These are phyloP conservation scores for Dryomyza anilis DNA, from an alignment of 2,888 invertebrate genomes.

Conservation along the genomic window DNA sequence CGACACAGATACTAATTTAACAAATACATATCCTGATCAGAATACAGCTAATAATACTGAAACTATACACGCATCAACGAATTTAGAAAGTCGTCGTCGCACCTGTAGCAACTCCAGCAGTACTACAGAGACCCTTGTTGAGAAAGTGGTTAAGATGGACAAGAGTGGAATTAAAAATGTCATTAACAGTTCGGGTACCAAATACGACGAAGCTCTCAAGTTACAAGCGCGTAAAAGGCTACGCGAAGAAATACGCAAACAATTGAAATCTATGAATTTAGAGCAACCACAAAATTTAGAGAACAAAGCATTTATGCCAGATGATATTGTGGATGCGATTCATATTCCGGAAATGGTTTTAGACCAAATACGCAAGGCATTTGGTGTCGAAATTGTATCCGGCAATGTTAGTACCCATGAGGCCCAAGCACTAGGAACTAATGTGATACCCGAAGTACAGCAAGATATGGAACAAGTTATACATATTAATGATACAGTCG, in stretches of 20 bases:
- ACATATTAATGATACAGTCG: too few species aligned
- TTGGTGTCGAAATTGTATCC: too few species aligned
- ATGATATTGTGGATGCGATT: slow-evolving; percentile 54
- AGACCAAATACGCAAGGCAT: slow-evolving; percentile 53
- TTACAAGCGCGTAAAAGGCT: slow-evolving; percentile 51
- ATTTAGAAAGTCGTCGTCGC: slow-evolving; percentile 41
- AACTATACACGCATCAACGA: slow-evolving; percentile 29
- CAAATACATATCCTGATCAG: neutral
- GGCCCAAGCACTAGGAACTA: too few species aligned
- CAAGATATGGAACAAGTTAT: neutral
- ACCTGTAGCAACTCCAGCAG: slow-evolving; percentile 40
- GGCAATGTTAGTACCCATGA: too few species aligned
- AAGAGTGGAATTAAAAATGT: slow-evolving; percentile 55
- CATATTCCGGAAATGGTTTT: slow-evolving; percentile 53
- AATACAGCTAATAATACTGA: neutral
- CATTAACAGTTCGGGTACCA: slow-evolving; percentile 57
- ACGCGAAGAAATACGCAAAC: slow-evolving; percentile 54
- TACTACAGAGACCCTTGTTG: slow-evolving; percentile 39
- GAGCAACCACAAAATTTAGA: slow-evolving; percentile 45
- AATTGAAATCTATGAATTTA: slow-evolving; percentile 50
- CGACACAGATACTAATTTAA: slow-evolving; percentile 24
- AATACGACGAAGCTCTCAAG: slow-evolving; percentile 56
- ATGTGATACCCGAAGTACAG: too few species aligned
- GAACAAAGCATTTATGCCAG: slow-evolving; percentile 45
- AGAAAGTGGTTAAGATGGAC: slow-evolving; percentile 55